phyloP scores from a whole-genome alignment of 2,888 invertebrate species.

The Rambutsinella grinnellia region DNA sequence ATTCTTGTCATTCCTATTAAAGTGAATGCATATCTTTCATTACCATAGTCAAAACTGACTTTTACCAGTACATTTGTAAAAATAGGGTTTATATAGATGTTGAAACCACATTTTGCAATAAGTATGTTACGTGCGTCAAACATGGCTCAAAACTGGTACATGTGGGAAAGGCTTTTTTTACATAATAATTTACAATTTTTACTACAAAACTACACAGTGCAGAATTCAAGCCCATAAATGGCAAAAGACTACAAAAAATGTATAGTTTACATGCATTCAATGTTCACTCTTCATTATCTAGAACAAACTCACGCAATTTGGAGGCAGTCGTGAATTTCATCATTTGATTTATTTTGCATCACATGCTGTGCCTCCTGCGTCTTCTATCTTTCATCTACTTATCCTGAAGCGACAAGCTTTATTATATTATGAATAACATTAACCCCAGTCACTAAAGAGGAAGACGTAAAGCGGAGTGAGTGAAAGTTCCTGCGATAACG shows the following conservation, averaged over 20 bases:
- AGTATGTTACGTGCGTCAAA: too few species aligned
- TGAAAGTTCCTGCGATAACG: neutral
- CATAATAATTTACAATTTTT: too few species aligned
- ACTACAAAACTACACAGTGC: neutral
- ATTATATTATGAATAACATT: conserved; percentile 46
- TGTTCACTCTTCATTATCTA: neutral
- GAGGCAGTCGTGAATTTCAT: conserved; percentile 45
- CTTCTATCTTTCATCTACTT: conserved; percentile 19
- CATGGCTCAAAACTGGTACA: too few species aligned
- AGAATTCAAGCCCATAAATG: neutral
- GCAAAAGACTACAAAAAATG: neutral
- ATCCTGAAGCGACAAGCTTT: conserved; percentile 35
- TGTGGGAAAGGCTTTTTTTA: too few species aligned
- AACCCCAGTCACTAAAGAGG: conserved; percentile 7
- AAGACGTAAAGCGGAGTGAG: neutral
- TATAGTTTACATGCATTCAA: neutral
- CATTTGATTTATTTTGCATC: conserved; percentile 53
- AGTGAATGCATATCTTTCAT: too few species aligned
- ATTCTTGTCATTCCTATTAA: too few species aligned
- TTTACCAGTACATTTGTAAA: too few species aligned
- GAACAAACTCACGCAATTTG: neutral
- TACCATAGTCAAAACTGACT: too few species aligned
- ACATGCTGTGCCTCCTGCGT: neutral
- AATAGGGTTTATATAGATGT: too few species aligned
- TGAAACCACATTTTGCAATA: too few species aligned